Conservation (phyloP, 2,888 invertebrate genomes). For the Chelonus formosanus region DNA sequence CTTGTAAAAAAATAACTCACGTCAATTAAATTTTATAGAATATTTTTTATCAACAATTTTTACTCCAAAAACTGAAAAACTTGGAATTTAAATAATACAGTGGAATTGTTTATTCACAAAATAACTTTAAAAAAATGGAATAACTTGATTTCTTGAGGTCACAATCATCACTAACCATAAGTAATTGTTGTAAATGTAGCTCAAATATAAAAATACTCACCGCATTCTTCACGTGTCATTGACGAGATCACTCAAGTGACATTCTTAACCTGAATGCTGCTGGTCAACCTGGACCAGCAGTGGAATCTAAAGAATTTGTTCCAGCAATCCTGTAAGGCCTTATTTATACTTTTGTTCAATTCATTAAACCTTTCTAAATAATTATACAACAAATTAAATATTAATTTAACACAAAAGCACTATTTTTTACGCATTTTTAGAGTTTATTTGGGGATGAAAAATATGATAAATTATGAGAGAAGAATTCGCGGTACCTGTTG, state of each 20-base stretch:
- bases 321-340: too few species aligned
- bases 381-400: not conserved
- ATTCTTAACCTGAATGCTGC: slow-evolving; percentile 53
- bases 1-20: too few species aligned
- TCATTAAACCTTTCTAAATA: too few species aligned
- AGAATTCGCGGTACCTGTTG: slow-evolving; percentile 39
- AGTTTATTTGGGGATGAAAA: not conserved
- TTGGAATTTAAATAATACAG: too few species aligned
- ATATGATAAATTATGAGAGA: slow-evolving; percentile 9
- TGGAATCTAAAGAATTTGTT: slow-evolving; percentile 40
- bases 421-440: not conserved
- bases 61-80: too few species aligned
- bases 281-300: slow-evolving; percentile 50
- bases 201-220: slow-evolving; percentile 46
- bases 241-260: slow-evolving; percentile 53
- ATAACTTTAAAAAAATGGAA: too few species aligned
- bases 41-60: too few species aligned
- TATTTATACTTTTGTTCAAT: too few species aligned
- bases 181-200: slow-evolving; percentile 1
- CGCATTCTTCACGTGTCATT: slow-evolving; percentile 58
- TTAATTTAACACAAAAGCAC: slow-evolving; percentile 6
- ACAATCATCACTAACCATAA: not conserved
- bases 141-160: too few species aligned
- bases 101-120: too few species aligned
- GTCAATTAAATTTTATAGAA: too few species aligned